Evolutionary conservation across 2,797 vertebrate species (phyloP), one percentile per base, ranked within the genome.

Genomic region (Triplophysa bombifrons): DNA sequence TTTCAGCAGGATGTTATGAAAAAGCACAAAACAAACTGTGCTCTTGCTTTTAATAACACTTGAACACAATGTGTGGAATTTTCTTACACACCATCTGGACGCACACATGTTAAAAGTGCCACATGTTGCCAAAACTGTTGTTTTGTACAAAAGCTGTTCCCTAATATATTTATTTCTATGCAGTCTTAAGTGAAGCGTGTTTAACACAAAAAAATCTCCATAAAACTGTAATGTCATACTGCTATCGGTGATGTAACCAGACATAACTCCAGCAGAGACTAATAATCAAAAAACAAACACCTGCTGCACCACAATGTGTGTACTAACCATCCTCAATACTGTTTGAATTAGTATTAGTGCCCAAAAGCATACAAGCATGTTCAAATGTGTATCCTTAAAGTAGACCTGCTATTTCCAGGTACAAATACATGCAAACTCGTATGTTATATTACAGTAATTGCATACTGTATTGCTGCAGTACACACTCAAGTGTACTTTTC

Each of bases 51-150:
- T 71, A 71, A 71, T 78, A 71, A 60, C 46, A 16, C 14, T 30
- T 9, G 14, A 71, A 25, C 66, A 71, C 44, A 44, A 17, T 72
- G 68, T 46, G 48, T 55, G 53, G 53, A 64, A 14, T 44, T 7
- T 44, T 64, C 50, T 30, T 27, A 14, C 22, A 48, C 51, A 44
- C 76, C 76, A 78, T 72, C 58, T 78, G 76, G 58, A 19, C 50
- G 6, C 70, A 27, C 68, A 72, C 58, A 65, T 74, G 73, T 53
- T 78, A 60, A 53, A 10, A 34, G 58, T 11, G 30, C 70, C 65
- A 63, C 44, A 69, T 77, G 20, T 78, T 64, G 48, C 48, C 14
- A 44, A 65, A 71, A 72, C 76, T 55, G 30, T 64, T 63, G 56
- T 53, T 71, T 78, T 71, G 19, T 25, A 71, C 48, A 41, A 72